Conservation (phyloP, 2,113 vertebrate species). For the Acrocephalus arundinaceus region DNA sequence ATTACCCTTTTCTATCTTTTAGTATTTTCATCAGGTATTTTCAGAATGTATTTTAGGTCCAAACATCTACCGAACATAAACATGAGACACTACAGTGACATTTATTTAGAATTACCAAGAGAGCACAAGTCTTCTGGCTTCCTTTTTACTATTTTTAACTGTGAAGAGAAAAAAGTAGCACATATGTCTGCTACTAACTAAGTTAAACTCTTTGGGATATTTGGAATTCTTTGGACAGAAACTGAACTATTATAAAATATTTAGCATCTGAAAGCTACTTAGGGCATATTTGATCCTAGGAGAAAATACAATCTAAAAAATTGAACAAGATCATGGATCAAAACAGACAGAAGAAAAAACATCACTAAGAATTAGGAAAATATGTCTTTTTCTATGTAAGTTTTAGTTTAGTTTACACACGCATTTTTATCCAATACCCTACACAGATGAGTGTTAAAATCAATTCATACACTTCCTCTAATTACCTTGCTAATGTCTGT, state of each 20-base stretch:
- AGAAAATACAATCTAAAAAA: neutral
- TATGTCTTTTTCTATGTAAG: neutral
- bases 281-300: neutral
- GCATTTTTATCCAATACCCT: neutral
- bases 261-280: neutral
- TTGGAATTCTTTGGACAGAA: neutral
- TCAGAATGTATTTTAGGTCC: neutral
- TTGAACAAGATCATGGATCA: neutral
- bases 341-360: neutral
- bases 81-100: neutral
- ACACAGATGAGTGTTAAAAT: neutral
- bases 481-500: slow-evolving; percentile 92
- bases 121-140: neutral
- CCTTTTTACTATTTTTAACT: neutral
- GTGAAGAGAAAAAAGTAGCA: neutral
- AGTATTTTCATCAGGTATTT: neutral
- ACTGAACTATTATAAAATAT: neutral
- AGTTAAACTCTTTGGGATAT: neutral
- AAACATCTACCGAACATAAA: neutral
- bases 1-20: neutral
- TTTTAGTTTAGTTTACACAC: neutral
- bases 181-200: neutral
- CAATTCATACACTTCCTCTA: neutral
- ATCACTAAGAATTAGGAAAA: neutral
- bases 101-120: neutral